Percentiles rank a stretch among this genome's conserved stretches.
phyloP scores from a whole-genome alignment of 2,888 invertebrate species.

The Tromatobia lineatoria region DNA sequence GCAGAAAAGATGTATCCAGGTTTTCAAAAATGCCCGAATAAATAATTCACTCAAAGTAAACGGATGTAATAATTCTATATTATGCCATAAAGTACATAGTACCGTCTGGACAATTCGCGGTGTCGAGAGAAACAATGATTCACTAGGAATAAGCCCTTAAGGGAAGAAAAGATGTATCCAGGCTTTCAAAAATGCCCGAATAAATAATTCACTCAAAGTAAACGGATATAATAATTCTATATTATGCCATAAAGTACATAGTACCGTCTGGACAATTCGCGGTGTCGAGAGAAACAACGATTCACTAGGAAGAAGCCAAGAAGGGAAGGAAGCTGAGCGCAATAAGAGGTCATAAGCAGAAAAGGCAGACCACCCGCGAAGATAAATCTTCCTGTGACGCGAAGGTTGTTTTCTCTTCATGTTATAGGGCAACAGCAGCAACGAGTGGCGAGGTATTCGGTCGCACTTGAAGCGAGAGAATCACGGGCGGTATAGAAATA shows the following conservation, averaged over 20 bases:
- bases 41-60: not conserved
- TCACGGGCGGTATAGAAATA: constrained; percentile 34
- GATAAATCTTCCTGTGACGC: constrained; percentile 58
- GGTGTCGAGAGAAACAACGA: not conserved
- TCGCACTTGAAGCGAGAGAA: constrained; percentile 48
- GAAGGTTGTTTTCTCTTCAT: constrained; percentile 50
- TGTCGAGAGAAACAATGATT: not conserved
- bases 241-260: not conserved
- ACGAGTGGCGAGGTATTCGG: not conserved
- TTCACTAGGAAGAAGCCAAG: constrained; percentile 2
- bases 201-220: not conserved
- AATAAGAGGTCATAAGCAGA: constrained; percentile 45
- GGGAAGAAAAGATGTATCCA: too few relatives aligned
- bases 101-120: not conserved
- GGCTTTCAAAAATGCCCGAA: not conserved
- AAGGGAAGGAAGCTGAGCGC: constrained; percentile 30
- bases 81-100: not conserved
- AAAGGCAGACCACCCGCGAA: constrained; percentile 60
- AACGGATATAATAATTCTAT: not conserved
- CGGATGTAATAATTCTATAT: not conserved
- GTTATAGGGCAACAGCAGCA: constrained; percentile 17
- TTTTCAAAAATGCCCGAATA: not conserved
- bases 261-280: not conserved
- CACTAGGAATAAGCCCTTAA: not conserved
- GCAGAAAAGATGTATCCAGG: too few relatives aligned